These are phyloP conservation scores for Epirrhoe alternata DNA, from an alignment of 2,888 invertebrate species.

Conservation along the genomic window DNA sequence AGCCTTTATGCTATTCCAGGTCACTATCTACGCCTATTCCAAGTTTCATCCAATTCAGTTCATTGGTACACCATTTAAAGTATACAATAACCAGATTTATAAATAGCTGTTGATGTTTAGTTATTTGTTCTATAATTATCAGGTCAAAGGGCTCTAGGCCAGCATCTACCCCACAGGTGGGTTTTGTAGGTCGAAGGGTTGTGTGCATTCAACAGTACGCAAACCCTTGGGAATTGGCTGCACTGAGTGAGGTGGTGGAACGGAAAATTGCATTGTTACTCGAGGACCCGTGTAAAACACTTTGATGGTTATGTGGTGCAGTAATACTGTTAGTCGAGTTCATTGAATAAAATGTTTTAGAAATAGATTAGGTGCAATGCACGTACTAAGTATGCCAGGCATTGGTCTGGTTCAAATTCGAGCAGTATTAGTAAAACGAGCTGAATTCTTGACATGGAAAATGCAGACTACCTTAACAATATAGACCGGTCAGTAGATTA, in stretches of 20 bases:
- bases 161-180: conserved; percentile 53
- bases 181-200: conserved; percentile 51
- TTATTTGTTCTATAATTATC: conserved; percentile 47
- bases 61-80: too few relatives aligned
- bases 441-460: too few relatives aligned
- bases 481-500: too few relatives aligned
- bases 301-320: conserved; percentile 19
- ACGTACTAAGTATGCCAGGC: not conserved
- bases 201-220: conserved; percentile 68
- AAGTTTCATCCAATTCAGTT: too few relatives aligned
- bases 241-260: conserved; percentile 57
- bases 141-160: conserved; percentile 66
- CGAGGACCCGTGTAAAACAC: conserved; percentile 12
- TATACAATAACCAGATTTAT: too few relatives aligned
- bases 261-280: conserved; percentile 67
- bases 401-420: not conserved
- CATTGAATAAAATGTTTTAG: not conserved
- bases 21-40: too few relatives aligned
- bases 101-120: not conserved
- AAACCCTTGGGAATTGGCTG: conserved; percentile 50
- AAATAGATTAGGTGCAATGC: not conserved
- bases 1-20: too few relatives aligned
- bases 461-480: too few relatives aligned
- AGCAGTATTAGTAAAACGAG: not conserved
- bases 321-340: conserved; percentile 2